Evolutionary conservation across 2,113 vertebrate species (phyloP).

Genomic region (Hirundichthys speculiger): DNA sequence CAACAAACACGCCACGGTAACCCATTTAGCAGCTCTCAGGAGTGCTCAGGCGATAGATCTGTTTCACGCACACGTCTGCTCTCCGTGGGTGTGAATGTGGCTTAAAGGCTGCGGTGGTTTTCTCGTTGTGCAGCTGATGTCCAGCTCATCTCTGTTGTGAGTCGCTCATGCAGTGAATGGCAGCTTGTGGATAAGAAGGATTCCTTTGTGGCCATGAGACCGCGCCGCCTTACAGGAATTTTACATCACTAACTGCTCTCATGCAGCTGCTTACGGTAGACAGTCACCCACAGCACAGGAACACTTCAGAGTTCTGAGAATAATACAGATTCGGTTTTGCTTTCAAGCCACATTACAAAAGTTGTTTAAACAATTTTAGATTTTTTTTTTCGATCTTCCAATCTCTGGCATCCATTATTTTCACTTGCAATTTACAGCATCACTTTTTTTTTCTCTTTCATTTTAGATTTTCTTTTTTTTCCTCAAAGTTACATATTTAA

Average conservation of each 20-base stretch:
- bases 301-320: too few relatives aligned
- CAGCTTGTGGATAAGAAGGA: slow-evolving; percentile 8
- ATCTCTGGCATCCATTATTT: not conserved
- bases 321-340: too few relatives aligned
- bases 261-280: slow-evolving; percentile 1
- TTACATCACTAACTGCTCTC: slow-evolving; percentile 13
- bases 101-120: slow-evolving; percentile 25
- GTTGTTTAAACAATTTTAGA: too few relatives aligned
- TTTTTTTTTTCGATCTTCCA: not conserved
- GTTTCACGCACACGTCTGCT: not conserved
- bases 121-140: slow-evolving; percentile 12
- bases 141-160: slow-evolving; percentile 37
- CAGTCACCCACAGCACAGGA: slow-evolving; percentile 10
- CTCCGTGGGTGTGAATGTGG: not conserved
- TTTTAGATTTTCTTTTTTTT: not conserved
- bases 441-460: not conserved
- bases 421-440: too few relatives aligned
- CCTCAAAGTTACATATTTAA: not conserved
- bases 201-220: slow-evolving; percentile 30
- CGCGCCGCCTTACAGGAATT: slow-evolving; percentile 24
- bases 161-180: slow-evolving; percentile 22
- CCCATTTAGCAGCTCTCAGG: not conserved
- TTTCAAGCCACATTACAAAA: too few relatives aligned
- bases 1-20: not conserved
- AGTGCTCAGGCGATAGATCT: slow-evolving; percentile 1